Evolutionary conservation across 1,140 invertebrate species (phyloP), one percentile per base, ranked within the genome.

Genomic region (Magallana gigas): DNA sequence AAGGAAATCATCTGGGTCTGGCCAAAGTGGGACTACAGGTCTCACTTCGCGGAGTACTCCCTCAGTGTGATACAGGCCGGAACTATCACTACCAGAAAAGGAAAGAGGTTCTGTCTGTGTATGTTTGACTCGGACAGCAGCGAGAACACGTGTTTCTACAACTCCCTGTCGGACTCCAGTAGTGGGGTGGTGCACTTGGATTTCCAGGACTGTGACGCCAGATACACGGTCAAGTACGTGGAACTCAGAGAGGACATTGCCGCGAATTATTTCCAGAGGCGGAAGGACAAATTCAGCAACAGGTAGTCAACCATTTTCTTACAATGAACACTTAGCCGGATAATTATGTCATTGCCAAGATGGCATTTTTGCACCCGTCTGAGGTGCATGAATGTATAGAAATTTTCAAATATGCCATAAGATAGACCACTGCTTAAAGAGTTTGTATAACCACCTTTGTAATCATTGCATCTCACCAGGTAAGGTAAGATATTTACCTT

Each of bases 71-170:
- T 76, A 12, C 68, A 76, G 23, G 68, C 23, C 14, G 68, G 68
- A 4, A 11, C 36, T 18, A 76, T 29, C 9, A 76, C 6, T 29
- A 64, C 16, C 60, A 29, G 23, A 36, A 29, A 29, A 8, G 14
- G 36, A 11, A 9, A 36, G 68, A 29, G 36, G 23, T 29, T 76
- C 23, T 76, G 68, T 29, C 23, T 76, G 68, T 76, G 68, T 23
- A 29, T 76, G 14, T 76, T 76, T 76, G 68, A 76, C 36, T 76
- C 68, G 4, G 68, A 76, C 18, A 76, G 68, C 23, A 23, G 68
- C 23, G 68, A 76, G 36, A 76, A 76, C 23, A 76, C 68, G 23
- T 76, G 68, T 76, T 76, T 76, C 23, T 29, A 76, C 23, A 76
- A 76, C 14, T 76, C 68, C 1, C 7, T 36, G 68, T 76, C 68